These are phyloP conservation scores for Phyllostomus hastatus DNA, from an alignment of 2,113 vertebrate genomes.

Conservation along the genomic window DNA sequence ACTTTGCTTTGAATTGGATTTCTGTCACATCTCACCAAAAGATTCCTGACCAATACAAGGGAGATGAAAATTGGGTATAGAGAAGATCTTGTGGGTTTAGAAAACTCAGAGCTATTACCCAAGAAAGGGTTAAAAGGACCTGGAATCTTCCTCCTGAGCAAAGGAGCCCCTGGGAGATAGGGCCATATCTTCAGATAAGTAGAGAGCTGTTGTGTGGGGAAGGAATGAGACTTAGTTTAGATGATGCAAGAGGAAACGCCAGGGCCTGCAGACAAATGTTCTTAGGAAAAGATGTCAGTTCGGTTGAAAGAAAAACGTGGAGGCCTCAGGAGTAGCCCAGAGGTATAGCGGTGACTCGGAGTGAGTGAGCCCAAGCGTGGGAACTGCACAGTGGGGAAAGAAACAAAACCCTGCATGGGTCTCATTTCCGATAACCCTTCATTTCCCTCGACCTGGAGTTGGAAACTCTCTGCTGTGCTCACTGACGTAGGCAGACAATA, in stretches of 20 bases:
- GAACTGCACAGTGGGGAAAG: not conserved
- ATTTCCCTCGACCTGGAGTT: not conserved
- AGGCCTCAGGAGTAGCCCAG: not conserved
- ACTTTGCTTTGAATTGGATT: not conserved
- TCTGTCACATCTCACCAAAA: not conserved
- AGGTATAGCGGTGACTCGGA: not conserved
- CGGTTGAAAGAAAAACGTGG: not conserved
- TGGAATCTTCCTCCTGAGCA: not conserved
- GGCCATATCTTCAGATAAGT: not conserved
- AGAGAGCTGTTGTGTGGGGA: not conserved
- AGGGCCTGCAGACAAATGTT: not conserved
- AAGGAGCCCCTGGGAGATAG: not conserved
- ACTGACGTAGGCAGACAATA: not conserved
- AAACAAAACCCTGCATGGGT: not conserved
- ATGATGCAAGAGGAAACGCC: not conserved
- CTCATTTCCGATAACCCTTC: not conserved
- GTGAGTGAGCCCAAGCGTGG: not conserved
- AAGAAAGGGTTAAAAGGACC: not conserved
- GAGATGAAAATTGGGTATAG: not conserved
- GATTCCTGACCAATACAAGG: not conserved
- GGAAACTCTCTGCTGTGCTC: not conserved
- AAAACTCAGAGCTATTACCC: not conserved
- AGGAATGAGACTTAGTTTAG: not conserved
- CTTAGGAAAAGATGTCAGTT: not conserved
- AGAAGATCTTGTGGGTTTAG: not conserved